Conservation (phyloP, 2,888 invertebrate genomes). For the Aporophyla lueneburgensis region DNA sequence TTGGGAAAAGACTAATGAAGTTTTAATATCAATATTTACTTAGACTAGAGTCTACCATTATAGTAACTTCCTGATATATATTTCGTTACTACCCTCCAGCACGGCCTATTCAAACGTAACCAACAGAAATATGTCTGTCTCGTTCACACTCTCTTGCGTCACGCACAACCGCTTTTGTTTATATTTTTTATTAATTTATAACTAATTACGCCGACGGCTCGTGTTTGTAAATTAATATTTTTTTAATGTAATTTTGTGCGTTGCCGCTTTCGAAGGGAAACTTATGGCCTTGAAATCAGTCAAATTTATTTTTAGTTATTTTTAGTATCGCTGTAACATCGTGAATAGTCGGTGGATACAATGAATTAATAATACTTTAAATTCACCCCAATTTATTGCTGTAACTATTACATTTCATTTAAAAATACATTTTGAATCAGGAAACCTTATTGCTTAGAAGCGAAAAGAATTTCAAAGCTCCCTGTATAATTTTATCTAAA, state of each 20-base stretch:
- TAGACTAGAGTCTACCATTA: conserved; percentile 51
- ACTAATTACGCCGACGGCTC: conserved; percentile 65
- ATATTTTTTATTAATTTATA: conserved; percentile 75
- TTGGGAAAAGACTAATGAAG: conserved; percentile 11
- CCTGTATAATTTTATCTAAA: conserved; percentile 18
- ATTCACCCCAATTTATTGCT: conserved; percentile 2
- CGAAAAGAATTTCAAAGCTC: conserved; percentile 7
- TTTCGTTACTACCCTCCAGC: conserved; percentile 37
- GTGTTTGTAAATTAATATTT: background rate
- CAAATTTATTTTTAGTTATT: conserved; percentile 5
- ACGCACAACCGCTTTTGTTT: conserved; percentile 81
- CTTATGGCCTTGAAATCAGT: conserved; percentile 9
- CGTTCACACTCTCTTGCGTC: conserved; percentile 71
- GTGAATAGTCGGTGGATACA: background rate
- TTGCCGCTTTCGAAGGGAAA: conserved; percentile 13
- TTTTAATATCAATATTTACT: conserved; percentile 43
- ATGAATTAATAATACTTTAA: background rate
- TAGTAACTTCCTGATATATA: conserved; percentile 46
- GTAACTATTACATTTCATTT: background rate
- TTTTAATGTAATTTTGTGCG: conserved; percentile 51
- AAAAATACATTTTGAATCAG: background rate
- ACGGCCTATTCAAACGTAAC: conserved; percentile 54
- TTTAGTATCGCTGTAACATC: background rate
- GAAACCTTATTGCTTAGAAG: background rate
- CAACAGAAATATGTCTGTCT: conserved; percentile 61